Conservation (phyloP, 2,888 invertebrate genomes). For the Criorhina ranunculi region DNA sequence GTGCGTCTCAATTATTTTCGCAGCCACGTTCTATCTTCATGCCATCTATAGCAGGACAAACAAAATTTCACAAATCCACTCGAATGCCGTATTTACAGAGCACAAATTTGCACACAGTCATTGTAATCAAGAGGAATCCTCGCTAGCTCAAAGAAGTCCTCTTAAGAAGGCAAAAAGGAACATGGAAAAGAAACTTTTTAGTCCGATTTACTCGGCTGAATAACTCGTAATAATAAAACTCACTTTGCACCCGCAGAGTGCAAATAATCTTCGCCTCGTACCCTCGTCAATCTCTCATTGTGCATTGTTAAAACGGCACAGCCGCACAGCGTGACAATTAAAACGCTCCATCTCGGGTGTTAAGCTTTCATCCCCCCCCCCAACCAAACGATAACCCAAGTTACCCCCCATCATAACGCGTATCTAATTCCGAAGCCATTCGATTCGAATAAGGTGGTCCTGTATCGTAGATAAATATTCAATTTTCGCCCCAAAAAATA, state of each 20-base stretch:
- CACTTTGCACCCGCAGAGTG: conserved; percentile 51
- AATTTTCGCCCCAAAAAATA: conserved; percentile 56
- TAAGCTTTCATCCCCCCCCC: not conserved
- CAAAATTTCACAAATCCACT: conserved; percentile 32
- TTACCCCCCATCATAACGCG: not conserved
- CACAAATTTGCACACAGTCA: conserved; percentile 46
- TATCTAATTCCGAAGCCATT: conserved; percentile 30
- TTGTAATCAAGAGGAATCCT: conserved; percentile 47
- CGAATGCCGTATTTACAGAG: conserved; percentile 51
- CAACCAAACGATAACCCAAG: conserved; percentile 1
- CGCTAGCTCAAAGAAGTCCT: not conserved
- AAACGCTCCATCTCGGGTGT: conserved; percentile 56
- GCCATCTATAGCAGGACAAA: conserved; percentile 25
- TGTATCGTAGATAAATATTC: conserved; percentile 67
- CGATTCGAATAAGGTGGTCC: not conserved
- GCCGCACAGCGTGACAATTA: conserved; percentile 66
- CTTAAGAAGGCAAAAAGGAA: conserved; percentile 7
- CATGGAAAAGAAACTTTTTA: conserved; percentile 17
- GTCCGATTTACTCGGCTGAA: conserved; percentile 49
- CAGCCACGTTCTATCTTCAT: conserved; percentile 18
- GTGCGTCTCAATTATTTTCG: conserved; percentile 45
- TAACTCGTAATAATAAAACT: conserved; percentile 58
- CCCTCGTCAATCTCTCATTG: conserved; percentile 20
- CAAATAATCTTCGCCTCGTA: conserved; percentile 56
- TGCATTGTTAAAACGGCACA: conserved; percentile 73